Evolutionary conservation across 2,113 vertebrate genomes (phyloP).

Genomic region (Notarius quadriscutis): DNA sequence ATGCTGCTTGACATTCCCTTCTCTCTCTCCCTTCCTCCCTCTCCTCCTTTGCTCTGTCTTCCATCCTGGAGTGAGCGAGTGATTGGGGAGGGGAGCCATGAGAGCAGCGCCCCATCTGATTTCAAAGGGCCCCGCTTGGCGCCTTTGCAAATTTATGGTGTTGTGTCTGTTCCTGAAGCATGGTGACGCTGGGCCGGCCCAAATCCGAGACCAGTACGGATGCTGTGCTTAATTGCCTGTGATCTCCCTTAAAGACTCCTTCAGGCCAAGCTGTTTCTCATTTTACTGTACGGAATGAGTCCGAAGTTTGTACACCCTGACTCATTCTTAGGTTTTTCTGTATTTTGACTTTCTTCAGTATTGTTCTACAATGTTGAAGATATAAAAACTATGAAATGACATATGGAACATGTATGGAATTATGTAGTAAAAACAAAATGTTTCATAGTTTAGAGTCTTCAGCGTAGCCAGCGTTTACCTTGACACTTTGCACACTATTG

Average conservation of each 20-base stretch:
- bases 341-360: too few species aligned
- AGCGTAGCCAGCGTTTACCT: too few species aligned
- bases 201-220: conserved; percentile 56
- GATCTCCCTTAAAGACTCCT: conserved; percentile 52
- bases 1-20: conserved; percentile 4
- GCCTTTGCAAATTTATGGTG: conserved; percentile 60
- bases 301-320: too few species aligned
- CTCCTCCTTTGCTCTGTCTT: conserved; percentile 22
- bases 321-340: too few species aligned
- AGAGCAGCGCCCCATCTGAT: conserved; percentile 51
- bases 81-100: conserved; percentile 30
- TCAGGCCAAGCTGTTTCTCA: conserved; percentile 66
- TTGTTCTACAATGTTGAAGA: too few species aligned
- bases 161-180: conserved; percentile 50
- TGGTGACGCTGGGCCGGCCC: conserved; percentile 45
- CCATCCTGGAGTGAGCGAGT: conserved; percentile 15
- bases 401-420: too few species aligned
- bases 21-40: not conserved
- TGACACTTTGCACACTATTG: too few species aligned
- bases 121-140: conserved; percentile 57
- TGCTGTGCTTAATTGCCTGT: conserved; percentile 61
- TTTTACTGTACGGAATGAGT: conserved; percentile 51
- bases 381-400: too few species aligned
- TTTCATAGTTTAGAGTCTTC: too few species aligned
- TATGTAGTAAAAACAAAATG: too few species aligned